phyloP scores from a whole-genome alignment of 2,113 vertebrate genomes.

The Brienomyrus brachyistius region DNA sequence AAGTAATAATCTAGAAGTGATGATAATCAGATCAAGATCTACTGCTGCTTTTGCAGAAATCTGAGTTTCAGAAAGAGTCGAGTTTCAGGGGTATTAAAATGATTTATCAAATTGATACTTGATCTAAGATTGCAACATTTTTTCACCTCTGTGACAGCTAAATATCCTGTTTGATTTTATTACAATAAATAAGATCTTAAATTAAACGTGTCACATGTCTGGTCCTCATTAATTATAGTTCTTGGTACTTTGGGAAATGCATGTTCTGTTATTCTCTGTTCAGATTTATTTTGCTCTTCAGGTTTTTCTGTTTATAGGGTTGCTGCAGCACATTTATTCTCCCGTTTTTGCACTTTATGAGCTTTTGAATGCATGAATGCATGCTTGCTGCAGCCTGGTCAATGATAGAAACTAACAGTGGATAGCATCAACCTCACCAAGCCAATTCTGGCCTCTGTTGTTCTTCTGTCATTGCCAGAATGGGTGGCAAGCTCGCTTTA shows the following conservation, averaged over 20 bases:
- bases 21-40: not conserved
- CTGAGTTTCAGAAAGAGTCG: not conserved
- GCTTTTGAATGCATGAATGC: too few species aligned
- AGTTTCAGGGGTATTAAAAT: not conserved
- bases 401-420: not conserved
- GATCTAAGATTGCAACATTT: conserved; percentile 33
- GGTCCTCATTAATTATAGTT: not conserved
- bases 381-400: not conserved
- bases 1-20: not conserved
- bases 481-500: not conserved
- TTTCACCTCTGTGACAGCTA: conserved; percentile 54
- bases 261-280: not conserved
- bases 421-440: not conserved
- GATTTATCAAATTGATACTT: conserved; percentile 63
- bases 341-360: not conserved
- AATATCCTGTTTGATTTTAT: conserved; percentile 48
- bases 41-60: not conserved
- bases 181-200: not conserved
- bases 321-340: not conserved
- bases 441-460: not conserved
- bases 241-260: not conserved
- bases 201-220: not conserved
- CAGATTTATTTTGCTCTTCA: not conserved
- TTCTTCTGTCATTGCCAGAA: not conserved
- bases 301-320: not conserved